Percentiles rank a stretch among this genome's conserved stretches.
phyloP scores from a whole-genome alignment of 2,113 vertebrate species.

The Bostrychus sinensis region DNA sequence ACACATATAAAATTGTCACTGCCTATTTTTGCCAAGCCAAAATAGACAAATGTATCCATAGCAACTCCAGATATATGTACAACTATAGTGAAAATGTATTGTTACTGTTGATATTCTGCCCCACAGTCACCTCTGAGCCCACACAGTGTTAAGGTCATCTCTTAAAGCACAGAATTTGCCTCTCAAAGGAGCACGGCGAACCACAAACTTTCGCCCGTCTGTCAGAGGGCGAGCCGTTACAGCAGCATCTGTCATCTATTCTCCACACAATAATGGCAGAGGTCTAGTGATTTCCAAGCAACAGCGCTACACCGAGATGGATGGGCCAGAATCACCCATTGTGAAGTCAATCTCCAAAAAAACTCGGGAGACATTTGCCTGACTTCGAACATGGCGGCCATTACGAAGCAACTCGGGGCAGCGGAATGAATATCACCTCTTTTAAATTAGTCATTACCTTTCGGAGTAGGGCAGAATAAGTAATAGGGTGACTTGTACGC shows the following conservation, averaged over 20 bases:
- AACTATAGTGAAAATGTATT: too few relatives aligned
- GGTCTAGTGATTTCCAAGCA: constrained; percentile 38
- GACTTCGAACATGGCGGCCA: constrained; percentile 46
- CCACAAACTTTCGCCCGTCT: constrained; percentile 22
- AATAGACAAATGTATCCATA: too few relatives aligned
- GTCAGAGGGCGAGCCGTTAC: constrained; percentile 26
- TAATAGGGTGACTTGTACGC: not conserved
- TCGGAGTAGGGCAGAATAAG: constrained; percentile 8
- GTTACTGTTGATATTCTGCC: too few relatives aligned
- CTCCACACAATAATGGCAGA: constrained; percentile 37
- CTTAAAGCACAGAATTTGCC: constrained; percentile 19
- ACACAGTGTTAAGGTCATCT: not conserved
- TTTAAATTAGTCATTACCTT: constrained; percentile 42
- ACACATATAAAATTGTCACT: too few relatives aligned
- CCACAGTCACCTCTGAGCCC: too few relatives aligned
- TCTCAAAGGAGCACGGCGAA: constrained; percentile 19
- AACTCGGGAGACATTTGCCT: constrained; percentile 43
- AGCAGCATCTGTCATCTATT: constrained; percentile 45
- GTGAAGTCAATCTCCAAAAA: constrained; percentile 43
- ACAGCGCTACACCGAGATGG: constrained; percentile 28
- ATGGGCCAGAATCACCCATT: constrained; percentile 43
- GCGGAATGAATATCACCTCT: constrained; percentile 22
- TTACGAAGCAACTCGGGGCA: constrained; percentile 38
- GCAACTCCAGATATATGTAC: too few relatives aligned
- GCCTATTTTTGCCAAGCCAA: too few relatives aligned